A percentile compares a stretch with the other conserved stretches of the same genome.
These are phyloP conservation scores for Drosophila borborema DNA, from an alignment of 2,888 invertebrate species.

Conservation along the genomic window DNA sequence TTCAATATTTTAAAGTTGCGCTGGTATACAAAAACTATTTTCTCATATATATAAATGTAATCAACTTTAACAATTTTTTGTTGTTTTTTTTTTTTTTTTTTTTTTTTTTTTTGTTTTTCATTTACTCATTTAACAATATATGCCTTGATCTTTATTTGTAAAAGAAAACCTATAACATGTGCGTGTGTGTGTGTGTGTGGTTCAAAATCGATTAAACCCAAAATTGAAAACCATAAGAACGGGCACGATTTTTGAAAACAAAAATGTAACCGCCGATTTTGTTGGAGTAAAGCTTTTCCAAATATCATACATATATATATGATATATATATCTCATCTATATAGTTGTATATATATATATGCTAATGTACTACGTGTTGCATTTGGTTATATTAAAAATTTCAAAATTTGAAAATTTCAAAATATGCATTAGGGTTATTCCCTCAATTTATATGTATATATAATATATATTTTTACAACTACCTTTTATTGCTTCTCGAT, in stretches of 20 bases:
- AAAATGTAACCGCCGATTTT: constrained; percentile 58
- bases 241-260: constrained; percentile 58
- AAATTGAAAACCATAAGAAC: constrained; percentile 59
- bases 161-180: constrained; percentile 66
- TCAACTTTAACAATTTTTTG: constrained; percentile 75
- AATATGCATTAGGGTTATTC: constrained; percentile 36
- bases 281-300: constrained; percentile 71
- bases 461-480: constrained; percentile 62
- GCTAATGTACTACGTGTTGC: constrained; percentile 53
- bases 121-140: constrained; percentile 59
- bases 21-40: constrained; percentile 55
- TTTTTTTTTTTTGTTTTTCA: background rate
- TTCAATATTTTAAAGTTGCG: constrained; percentile 64
- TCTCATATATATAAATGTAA: constrained; percentile 68
- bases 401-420: constrained; percentile 49
- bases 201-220: constrained; percentile 55
- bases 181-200: constrained; percentile 36
- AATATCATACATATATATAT: constrained; percentile 41
- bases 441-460: constrained; percentile 44
- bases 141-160: constrained; percentile 53
- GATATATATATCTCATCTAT: constrained; percentile 31
- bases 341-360: constrained; percentile 33
- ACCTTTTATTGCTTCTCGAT: constrained; percentile 86
- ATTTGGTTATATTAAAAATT: constrained; percentile 45
- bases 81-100: background rate